Conservation (phyloP, 1,140 invertebrate genomes). For the Metaphire vulgaris region DNA sequence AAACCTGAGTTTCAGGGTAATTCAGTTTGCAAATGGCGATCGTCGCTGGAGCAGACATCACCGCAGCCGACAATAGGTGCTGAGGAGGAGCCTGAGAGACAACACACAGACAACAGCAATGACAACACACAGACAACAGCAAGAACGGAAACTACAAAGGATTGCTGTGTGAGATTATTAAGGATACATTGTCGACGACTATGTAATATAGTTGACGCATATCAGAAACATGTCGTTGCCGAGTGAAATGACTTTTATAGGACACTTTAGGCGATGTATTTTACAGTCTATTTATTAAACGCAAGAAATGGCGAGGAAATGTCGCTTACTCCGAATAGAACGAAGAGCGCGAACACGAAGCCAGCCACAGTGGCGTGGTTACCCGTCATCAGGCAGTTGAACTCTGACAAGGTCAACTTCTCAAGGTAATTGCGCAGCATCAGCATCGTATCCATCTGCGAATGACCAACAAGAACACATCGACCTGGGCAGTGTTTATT, state of each 20-base stretch:
- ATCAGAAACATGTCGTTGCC: not conserved
- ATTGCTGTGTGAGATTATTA: no score
- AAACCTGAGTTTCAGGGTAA: constrained; percentile 30
- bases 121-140: not conserved
- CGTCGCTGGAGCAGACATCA: constrained; percentile 33
- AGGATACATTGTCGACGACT: no score
- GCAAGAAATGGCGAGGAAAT: not conserved
- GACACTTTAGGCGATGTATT: no score
- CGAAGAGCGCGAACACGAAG: constrained; percentile 25
- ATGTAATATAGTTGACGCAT: no score
- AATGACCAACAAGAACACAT: no score
- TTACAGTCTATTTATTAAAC: not conserved
- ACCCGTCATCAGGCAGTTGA: constrained; percentile 26
- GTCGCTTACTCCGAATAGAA: constrained; percentile 17
- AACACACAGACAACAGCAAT: not conserved
- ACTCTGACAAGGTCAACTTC: constrained; percentile 24
- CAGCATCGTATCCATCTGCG: constrained; percentile 29
- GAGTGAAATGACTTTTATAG: not conserved
- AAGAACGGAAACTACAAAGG: no score
- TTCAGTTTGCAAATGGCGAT: constrained; percentile 31
- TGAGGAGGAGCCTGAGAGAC: constrained; percentile 35
- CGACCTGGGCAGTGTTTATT: no score
- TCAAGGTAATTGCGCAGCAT: constrained; percentile 26
- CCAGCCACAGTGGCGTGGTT: constrained; percentile 26
- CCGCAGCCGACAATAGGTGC: constrained; percentile 32